phyloP scores from a whole-genome alignment of 1,140 invertebrate species.

The Phymorhynchus buccinoides region DNA sequence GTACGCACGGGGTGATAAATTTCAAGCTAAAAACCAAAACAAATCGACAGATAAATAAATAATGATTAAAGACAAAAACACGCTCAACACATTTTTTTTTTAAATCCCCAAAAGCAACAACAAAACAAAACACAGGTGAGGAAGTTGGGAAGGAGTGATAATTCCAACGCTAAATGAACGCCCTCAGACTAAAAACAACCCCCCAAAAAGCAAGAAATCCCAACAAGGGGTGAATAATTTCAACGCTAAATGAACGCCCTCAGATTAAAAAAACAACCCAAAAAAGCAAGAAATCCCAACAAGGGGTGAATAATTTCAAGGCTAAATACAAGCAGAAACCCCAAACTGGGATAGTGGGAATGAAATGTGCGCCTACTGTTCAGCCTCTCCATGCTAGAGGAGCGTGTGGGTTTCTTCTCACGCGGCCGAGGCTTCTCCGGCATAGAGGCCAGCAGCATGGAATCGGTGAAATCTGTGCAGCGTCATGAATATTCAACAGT shows the following conservation, averaged over 20 bases:
- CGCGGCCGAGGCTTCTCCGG: slow-evolving; percentile 26
- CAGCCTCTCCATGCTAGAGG: slow-evolving; percentile 23
- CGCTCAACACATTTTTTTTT: neutral
- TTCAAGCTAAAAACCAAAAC: neutral
- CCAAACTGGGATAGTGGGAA: too few relatives aligned
- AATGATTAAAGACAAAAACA: slow-evolving; percentile 15
- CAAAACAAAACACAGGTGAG: neutral
- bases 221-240: neutral
- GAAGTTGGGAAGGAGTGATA: neutral
- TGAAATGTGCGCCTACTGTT: slow-evolving; percentile 28
- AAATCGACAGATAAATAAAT: too few relatives aligned
- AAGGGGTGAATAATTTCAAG: too few relatives aligned
- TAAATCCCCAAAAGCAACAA: neutral
- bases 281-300: neutral
- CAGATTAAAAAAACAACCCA: neutral
- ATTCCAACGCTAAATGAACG: too few relatives aligned
- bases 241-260: too few relatives aligned
- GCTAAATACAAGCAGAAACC: too few relatives aligned
- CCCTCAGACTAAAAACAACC: too few relatives aligned
- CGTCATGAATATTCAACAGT: too few relatives aligned
- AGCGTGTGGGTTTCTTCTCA: slow-evolving; percentile 28
- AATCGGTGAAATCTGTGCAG: slow-evolving; percentile 25
- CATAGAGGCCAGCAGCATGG: slow-evolving; percentile 35
- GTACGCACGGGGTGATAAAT: too few relatives aligned
- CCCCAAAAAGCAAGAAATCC: neutral